Evolutionary conservation across 2,888 invertebrate species (phyloP), one percentile per base, ranked within the genome.

Genomic region (Arctia plantaginis): DNA sequence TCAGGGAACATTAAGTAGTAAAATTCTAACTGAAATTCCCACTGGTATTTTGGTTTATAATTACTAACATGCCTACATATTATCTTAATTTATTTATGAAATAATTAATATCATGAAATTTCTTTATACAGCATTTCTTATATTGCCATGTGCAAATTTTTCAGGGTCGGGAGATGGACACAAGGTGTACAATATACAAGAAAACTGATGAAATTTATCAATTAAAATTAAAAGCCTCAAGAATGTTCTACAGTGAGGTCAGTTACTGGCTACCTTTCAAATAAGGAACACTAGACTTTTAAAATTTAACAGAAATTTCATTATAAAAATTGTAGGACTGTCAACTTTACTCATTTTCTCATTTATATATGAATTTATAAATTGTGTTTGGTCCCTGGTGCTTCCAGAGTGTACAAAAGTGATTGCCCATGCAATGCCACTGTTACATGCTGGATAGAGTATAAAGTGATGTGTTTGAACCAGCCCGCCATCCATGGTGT

Each of bases 181-280:
- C 99, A 44, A 97, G 99, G 91, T 99, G 99, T 82, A 99, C 99
- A 66, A 98, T 99, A 90, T 99, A 98, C 95, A 99, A 99, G 96
- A 99, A 99, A 96, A 99, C 99, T 79, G 99, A 99, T 86, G 99
- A 99, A 92, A 97, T 98, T 75, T 99, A 99, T 96, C 99, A 99
- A 95, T 96, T 99, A 81, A 99, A 99, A 96, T 96, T 99, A 94
- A 99, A 99, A 95, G 98, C 99, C 66, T 99, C 99, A 23, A 97
- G 99, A 93, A 98, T 97, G 96, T 98, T 99, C 90, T 98, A 98
- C 89, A 97, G 97, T 88, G 98, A 98, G 96, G 97, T 97, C 89
- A 90, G 87, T 82, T 47, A 44, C n/a, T 67, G 4, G 3, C 20
- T 0, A 47, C 20, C 4, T 47, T 20, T 47, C 65, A 68, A 73